These are phyloP conservation scores for Macrobrachium nipponense DNA, from an alignment of 1,140 invertebrate genomes.

Conservation along the genomic window DNA sequence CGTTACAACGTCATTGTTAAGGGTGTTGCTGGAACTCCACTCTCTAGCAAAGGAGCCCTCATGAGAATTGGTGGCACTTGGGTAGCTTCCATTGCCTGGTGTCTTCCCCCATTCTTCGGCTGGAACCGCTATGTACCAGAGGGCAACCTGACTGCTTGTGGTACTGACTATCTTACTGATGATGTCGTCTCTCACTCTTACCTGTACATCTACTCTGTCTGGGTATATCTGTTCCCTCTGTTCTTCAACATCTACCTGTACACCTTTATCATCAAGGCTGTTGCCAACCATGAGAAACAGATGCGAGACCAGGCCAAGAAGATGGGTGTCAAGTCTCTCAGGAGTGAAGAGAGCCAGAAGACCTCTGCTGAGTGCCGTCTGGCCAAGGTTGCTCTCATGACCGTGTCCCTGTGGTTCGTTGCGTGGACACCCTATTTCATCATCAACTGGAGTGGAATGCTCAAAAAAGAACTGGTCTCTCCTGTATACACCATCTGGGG, in stretches of 20 bases:
- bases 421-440: constrained; percentile 1
- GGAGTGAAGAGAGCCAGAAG: constrained; percentile 1
- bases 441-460: not conserved
- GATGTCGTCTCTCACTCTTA: not conserved
- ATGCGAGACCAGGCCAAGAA: not conserved
- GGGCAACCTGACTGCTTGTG: constrained; percentile 9
- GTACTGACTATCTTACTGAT: not conserved
- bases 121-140: not conserved
- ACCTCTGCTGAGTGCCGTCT: not conserved
- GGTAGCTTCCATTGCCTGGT: not conserved
- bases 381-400: constrained; percentile 10
- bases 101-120: not conserved
- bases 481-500: constrained; percentile 13
- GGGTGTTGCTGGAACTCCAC: not conserved
- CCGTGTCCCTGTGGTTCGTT: not conserved
- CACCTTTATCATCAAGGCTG: not conserved
- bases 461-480: not conserved
- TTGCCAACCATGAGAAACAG: constrained; percentile 1
- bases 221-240: not conserved
- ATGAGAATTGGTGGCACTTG: not conserved
- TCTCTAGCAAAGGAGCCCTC: not conserved
- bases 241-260: not conserved
- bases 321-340: not conserved
- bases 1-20: constrained; percentile 14
- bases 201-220: not conserved